Conservation (phyloP, 2,888 invertebrate genomes). For the Tethea ocularis region DNA sequence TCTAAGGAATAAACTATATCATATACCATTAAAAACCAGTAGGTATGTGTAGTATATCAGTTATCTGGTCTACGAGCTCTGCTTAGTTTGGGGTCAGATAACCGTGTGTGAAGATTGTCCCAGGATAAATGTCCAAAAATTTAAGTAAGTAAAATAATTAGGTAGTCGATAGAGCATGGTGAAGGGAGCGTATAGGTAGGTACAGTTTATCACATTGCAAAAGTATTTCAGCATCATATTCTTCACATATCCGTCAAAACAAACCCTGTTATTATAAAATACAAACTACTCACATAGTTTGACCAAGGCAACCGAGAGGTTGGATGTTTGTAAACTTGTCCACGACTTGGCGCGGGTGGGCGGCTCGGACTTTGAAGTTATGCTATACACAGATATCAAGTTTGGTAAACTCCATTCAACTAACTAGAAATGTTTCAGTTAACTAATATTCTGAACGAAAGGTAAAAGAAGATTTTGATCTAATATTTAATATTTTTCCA, state of each 20-base stretch:
- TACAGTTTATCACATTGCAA: no score
- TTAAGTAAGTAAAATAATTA: no score
- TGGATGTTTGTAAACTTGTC: conserved; percentile 1
- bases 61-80: no score
- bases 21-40: no score
- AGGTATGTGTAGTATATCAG: no score
- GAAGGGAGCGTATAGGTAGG: no score
- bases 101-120: background rate
- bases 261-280: background rate
- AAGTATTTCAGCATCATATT: no score
- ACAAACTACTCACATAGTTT: background rate
- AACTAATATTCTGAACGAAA: background rate
- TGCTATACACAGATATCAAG: conserved; percentile 1
- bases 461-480: background rate
- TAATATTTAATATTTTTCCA: background rate
- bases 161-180: no score
- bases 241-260: no score
- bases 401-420: background rate
- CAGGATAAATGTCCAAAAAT: background rate
- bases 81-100: no score
- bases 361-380: background rate
- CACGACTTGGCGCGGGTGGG: background rate
- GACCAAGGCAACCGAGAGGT: background rate
- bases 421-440: background rate
- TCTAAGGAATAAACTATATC: no score